phyloP scores from a whole-genome alignment of 2,797 vertebrate species.

The Oreochromis mossambicus region DNA sequence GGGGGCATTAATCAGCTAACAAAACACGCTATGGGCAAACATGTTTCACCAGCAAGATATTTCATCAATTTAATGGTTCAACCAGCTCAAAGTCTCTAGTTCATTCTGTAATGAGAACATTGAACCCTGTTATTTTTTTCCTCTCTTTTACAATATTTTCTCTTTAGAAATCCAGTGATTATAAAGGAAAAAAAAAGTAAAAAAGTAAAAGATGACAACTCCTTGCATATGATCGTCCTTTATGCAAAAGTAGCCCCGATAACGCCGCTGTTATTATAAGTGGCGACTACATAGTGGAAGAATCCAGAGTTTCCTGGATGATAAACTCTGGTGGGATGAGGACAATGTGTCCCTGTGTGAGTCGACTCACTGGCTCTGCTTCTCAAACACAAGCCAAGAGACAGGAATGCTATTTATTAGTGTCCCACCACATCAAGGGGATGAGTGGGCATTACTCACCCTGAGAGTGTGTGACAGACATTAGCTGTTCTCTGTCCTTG shows the following conservation, averaged over 20 bases:
- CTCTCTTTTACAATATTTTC: not conserved
- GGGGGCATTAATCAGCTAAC: constrained; percentile 52
- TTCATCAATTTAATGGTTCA: constrained; percentile 31
- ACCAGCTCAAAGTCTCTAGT: constrained; percentile 15
- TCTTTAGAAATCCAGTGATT: not conserved
- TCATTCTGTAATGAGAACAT: constrained; percentile 10
- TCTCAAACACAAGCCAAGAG: constrained; percentile 36
- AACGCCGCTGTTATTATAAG: not conserved
- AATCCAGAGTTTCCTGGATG: constrained; percentile 10
- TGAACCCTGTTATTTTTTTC: not conserved
- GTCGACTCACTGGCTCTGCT: constrained; percentile 47
- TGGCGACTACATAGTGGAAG: not conserved
- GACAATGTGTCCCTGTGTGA: constrained; percentile 40
- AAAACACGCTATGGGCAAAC: constrained; percentile 37
- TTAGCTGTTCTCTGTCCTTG: constrained; percentile 17
- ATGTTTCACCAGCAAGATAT: constrained; percentile 4
- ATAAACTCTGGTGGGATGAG: constrained; percentile 35
- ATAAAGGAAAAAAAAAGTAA: not conserved
- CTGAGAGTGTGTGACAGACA: constrained; percentile 45
- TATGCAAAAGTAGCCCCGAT: not conserved
- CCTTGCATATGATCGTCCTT: not conserved
- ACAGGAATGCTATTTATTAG: constrained; percentile 59
- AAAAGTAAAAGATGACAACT: not conserved
- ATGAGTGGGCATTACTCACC: constrained; percentile 64
- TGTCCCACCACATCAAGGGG: constrained; percentile 68